Evolutionary conservation across 2,888 invertebrate genomes (phyloP), one percentile per base, ranked within the genome.

Genomic region (Noctua janthe): DNA sequence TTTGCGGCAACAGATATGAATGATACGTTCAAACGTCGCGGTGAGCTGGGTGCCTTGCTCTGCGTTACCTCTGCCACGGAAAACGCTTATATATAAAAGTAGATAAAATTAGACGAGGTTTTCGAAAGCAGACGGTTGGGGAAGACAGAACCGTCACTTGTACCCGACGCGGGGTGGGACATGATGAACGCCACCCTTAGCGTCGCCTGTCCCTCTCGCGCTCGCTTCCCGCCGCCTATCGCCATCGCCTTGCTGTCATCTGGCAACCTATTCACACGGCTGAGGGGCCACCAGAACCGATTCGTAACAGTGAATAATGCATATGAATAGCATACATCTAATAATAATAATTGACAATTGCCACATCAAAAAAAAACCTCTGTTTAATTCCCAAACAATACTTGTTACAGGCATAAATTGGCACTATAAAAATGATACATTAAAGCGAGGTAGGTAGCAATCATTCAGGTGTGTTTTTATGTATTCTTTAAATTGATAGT

Each of bases 221-320:
- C 94, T 59, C 92, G 72, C 83, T 49, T 74, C 82, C 23, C 78
- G 54, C 62, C 72, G 84, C 81, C 87, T 94, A 89, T 78, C 82
- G 74, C 94, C 83, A 83, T 93, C 94, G 85, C 91, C 90, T 89
- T 82, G 71, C 78, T 94, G 95, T 96, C 96, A 96, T 96, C 95
- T 96, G 96, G 95, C 95, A 92, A 91, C 91, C 93, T 94, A 93
- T 94, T 95, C 95, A 94, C 93, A 94, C 92, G 91, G 81, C 83
- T 88, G 81, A 94, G 95, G 95, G 95, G 94, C 93, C 91, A 95
- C 95, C 95, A 95, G 94, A 94, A 94, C 93, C 95, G 94, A 96
- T 95, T 96, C 95, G 95, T 94, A 95, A 96, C 96, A 95, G 94
- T 95, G 96, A 95, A 95, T 96, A 96, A 95, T 96, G 94, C 95